These are phyloP conservation scores for Hippopotamyrus pictus DNA, from an alignment of 2,797 vertebrate genomes.

Conservation along the genomic window DNA sequence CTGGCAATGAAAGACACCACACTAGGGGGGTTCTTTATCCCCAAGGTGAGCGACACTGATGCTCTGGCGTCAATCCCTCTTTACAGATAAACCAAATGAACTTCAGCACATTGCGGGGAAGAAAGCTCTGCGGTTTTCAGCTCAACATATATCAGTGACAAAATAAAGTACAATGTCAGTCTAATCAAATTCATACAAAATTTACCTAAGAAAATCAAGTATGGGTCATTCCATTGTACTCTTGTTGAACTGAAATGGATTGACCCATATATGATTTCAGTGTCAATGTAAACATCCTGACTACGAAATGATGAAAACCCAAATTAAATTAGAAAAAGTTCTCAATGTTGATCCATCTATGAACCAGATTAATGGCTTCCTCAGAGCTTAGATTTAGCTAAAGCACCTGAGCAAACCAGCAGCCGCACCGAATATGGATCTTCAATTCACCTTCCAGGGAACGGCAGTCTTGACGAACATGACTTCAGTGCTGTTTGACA, in stretches of 20 bases:
- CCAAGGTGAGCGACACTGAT: constrained; percentile 60
- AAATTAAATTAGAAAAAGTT: background rate
- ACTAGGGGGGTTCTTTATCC: constrained; percentile 63
- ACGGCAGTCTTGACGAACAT: constrained; percentile 58
- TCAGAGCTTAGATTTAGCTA: background rate
- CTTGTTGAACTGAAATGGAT: background rate
- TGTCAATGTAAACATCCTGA: background rate
- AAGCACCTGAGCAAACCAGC: background rate
- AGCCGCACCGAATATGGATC: background rate
- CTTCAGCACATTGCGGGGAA: background rate
- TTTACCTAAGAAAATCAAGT: background rate
- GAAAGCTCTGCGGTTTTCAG: background rate
- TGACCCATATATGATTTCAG: background rate
- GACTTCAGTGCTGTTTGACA: constrained; percentile 71
- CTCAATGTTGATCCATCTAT: background rate
- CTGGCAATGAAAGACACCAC: constrained; percentile 48
- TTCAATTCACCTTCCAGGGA: constrained; percentile 54
- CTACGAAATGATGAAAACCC: background rate
- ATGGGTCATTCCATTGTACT: background rate
- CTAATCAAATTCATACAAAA: background rate
- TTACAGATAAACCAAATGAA: background rate
- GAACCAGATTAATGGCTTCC: background rate
- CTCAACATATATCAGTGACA: background rate
- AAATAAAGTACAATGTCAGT: background rate
- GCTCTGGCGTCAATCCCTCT: background rate